A percentile compares a stretch with the other conserved stretches of the same genome.
Conservation (phyloP, 2,888 invertebrate genomes). For the Drosophila planitibia region DNA sequence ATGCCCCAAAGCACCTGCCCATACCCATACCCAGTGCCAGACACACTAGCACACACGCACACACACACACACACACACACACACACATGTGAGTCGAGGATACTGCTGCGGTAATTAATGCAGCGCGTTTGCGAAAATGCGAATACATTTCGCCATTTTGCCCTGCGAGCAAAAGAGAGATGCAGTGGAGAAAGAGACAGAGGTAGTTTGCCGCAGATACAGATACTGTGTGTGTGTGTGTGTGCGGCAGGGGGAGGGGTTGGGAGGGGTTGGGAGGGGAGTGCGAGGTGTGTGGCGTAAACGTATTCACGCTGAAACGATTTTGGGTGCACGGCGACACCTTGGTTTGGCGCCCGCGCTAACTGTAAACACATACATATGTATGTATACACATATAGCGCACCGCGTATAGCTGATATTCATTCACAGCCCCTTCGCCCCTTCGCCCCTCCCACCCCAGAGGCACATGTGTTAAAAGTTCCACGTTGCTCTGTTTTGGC, state of each 20-base stretch:
- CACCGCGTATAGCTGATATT: slow-evolving; percentile 35
- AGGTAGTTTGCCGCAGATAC: slow-evolving; percentile 32
- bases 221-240: slow-evolving; percentile 15
- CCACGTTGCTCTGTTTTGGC: slow-evolving; percentile 76
- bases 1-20: slow-evolving; percentile 71
- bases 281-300: slow-evolving; percentile 50
- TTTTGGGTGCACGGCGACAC: slow-evolving; percentile 80
- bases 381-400: slow-evolving; percentile 15
- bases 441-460: background rate
- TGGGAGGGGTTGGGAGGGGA: background rate
- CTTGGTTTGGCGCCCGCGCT: slow-evolving; percentile 80
- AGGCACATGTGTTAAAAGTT: slow-evolving; percentile 74
- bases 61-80: slow-evolving; percentile 4
- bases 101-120: slow-evolving; percentile 80
- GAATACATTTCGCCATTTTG: slow-evolving; percentile 76
- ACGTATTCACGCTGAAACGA: slow-evolving; percentile 80
- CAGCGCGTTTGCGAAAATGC: slow-evolving; percentile 82
- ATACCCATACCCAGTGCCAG: background rate
- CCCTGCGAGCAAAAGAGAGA: slow-evolving; percentile 19
- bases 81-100: slow-evolving; percentile 41
- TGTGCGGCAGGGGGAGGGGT: background rate
- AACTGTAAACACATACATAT: slow-evolving; percentile 79
- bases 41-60: slow-evolving; percentile 17
- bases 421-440: slow-evolving; percentile 7
- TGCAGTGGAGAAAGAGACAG: background rate